Evolutionary conservation across 2,113 vertebrate species (phyloP), one percentile per base, ranked within the genome.

Genomic region (Phodopus roborovskii): DNA sequence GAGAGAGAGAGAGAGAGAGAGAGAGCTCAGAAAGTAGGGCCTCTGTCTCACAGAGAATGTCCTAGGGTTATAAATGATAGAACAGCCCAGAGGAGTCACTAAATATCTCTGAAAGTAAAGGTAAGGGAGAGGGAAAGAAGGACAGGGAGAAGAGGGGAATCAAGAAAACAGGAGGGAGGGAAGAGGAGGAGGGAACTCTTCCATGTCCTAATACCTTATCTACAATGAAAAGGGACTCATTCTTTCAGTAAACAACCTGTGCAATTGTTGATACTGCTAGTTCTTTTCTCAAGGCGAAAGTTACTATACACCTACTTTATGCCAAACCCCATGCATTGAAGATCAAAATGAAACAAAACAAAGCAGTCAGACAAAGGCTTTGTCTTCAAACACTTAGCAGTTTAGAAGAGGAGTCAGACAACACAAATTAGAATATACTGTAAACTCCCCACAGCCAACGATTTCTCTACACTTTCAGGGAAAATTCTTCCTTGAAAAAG

Each of bases 271-370:
- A 82, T 83, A 42, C 22, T 81, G 89, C 33, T 53, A 42, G 66
- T 56, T 91, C 64, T 93, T 50, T 90, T 71, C 86, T 90, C 39
- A 96, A 79, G 60, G 42, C 62, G 89, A 70, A 89, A 92, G 70
- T 73, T 66, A 58, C 28, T 33, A 58, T 71, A 81, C n/a, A 95
- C 64, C 42, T 50, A 92, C 45, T 90, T 79, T 77, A 77, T 79
- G 85, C 74, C 81, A 64, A 75, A 78, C 0, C 4, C 20, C 3
- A 1, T 1, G 22, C n/a, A 33, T 1, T 24, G 22, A 92, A 86
- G 58, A 88, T 83, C 42, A 96, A 94, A 95, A 87, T 30, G 56
- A 90, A 95, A 82, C 17, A 39, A 93, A 75, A 26, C 53, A 87
- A 73, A 74, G 42, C 50, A 75, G 58, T 48, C 53, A 20, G 60